phyloP scores from a whole-genome alignment of 1,140 invertebrate species.

The Cotesia chilonis region DNA sequence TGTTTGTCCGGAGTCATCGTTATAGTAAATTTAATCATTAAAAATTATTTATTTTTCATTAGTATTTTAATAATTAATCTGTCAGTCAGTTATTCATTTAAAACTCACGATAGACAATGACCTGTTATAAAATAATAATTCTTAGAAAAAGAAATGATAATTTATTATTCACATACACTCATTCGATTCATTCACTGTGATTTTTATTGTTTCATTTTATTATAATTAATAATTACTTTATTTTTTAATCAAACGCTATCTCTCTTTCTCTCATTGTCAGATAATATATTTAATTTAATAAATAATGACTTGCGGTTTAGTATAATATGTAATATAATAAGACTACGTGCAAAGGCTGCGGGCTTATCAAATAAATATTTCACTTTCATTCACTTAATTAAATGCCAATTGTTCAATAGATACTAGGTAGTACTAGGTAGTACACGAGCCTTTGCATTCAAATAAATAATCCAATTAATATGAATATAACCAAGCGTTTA shows the following conservation, averaged over 20 bases:
- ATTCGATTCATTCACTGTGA: constrained; percentile 34
- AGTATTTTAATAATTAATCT: constrained; percentile 21
- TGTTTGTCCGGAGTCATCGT: constrained; percentile 21
- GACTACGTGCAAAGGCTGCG: constrained; percentile 21
- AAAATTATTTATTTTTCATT: constrained; percentile 24
- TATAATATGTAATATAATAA: background rate
- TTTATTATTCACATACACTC: constrained; percentile 44
- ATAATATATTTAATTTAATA: constrained; percentile 8
- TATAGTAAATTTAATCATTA: constrained; percentile 6
- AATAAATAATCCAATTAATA: too few relatives aligned
- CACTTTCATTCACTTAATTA: background rate
- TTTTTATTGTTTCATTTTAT: constrained; percentile 15
- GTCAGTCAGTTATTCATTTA: constrained; percentile 23
- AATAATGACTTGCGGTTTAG: constrained; percentile 18
- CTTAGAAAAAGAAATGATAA: constrained; percentile 62
- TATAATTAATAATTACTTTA: constrained; percentile 12
- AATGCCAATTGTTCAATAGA: background rate
- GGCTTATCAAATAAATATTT: constrained; percentile 4
- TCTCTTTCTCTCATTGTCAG: too few relatives aligned
- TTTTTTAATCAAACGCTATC: too few relatives aligned
- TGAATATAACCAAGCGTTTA: too few relatives aligned
- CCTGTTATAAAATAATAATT: constrained; percentile 65
- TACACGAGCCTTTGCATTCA: too few relatives aligned
- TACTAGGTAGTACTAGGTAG: too few relatives aligned
- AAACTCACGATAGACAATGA: constrained; percentile 57